Evolutionary conservation across 2,888 invertebrate species (phyloP).

Genomic region (Melipona beecheii): DNA sequence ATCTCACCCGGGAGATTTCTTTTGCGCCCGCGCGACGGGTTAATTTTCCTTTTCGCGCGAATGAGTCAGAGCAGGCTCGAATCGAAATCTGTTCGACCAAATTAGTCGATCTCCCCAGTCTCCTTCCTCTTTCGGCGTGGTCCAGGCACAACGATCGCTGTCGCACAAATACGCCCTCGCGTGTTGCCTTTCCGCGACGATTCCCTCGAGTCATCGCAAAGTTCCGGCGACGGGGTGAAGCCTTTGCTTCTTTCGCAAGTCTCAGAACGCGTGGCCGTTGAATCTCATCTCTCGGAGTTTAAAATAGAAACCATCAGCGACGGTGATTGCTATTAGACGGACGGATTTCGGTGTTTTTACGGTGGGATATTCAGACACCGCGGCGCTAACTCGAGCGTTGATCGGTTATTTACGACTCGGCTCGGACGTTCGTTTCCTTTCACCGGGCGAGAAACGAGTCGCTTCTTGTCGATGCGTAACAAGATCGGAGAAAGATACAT

Average conservation of each 20-base stretch:
- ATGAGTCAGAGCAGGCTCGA: not conserved
- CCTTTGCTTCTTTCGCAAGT: not conserved
- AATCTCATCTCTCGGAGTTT: not conserved
- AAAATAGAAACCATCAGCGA: not conserved
- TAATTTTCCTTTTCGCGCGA: not conserved
- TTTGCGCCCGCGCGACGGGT: not conserved
- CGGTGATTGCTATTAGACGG: no score
- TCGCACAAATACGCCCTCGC: conserved; percentile 16
- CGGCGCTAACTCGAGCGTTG: not conserved
- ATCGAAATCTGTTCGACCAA: conserved; percentile 9
- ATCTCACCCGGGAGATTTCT: not conserved
- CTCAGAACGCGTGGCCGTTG: not conserved
- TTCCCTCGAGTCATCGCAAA: not conserved
- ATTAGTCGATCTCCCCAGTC: conserved; percentile 16
- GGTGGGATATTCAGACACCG: not conserved
- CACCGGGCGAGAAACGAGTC: not conserved
- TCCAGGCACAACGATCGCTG: conserved; percentile 44
- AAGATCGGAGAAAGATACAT: conserved; percentile 27
- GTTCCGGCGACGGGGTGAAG: not conserved
- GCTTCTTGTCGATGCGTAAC: no score
- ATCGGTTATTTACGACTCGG: not conserved
- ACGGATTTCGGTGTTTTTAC: not conserved
- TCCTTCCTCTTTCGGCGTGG: not conserved
- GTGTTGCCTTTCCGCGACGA: conserved; percentile 15
- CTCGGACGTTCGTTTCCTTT: conserved; percentile 1